These are phyloP conservation scores for Varanus komodoensis DNA, from an alignment of 2,113 vertebrate genomes.

Conservation along the genomic window DNA sequence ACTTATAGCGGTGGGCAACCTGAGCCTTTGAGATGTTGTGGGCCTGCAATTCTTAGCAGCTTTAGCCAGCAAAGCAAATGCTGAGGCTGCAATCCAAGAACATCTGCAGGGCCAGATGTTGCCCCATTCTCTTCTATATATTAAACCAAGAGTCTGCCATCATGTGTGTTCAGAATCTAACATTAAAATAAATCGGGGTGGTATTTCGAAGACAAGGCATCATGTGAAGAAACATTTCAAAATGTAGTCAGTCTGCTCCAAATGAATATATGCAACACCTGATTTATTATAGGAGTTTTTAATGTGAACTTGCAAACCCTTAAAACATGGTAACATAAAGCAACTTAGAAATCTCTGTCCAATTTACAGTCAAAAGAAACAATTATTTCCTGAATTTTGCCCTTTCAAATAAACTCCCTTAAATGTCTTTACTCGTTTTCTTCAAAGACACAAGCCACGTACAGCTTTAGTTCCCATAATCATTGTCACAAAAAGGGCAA, in stretches of 20 bases:
- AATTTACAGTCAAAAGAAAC: slow-evolving; percentile 20
- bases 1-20: neutral
- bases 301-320: slow-evolving; percentile 27
- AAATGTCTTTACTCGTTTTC: slow-evolving; percentile 62
- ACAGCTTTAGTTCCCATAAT: slow-evolving; percentile 73
- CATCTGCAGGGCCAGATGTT: no score
- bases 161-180: neutral
- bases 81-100: no score
- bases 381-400: neutral
- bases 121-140: neutral
- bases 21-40: no score
- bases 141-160: neutral
- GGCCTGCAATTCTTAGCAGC: no score
- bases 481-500: slow-evolving; percentile 74
- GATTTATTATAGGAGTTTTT: slow-evolving; percentile 23
- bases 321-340: slow-evolving; percentile 23
- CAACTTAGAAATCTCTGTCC: neutral
- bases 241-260: neutral
- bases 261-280: neutral
- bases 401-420: slow-evolving; percentile 52
- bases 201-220: neutral
- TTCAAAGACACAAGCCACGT: slow-evolving; percentile 63
- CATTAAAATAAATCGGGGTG: neutral
- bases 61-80: no score
- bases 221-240: neutral